Conservation (phyloP, 2,113 vertebrate species). For the Sebastes fasciatus region DNA sequence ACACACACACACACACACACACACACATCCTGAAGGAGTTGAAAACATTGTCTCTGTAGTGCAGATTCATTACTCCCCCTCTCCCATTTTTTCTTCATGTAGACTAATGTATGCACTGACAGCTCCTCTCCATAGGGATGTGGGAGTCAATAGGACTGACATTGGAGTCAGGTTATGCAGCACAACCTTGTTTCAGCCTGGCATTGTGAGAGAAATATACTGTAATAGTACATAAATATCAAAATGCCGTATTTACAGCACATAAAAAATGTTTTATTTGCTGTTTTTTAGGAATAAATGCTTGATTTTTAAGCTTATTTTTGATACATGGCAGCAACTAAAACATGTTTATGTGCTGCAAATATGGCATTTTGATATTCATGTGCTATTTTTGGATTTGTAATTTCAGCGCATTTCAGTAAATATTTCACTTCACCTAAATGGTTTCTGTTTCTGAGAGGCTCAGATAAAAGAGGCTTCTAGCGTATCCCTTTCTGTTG, state of each 20-base stretch:
- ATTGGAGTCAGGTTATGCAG: conserved; percentile 31
- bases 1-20: conserved; percentile 23
- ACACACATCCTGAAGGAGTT: conserved; percentile 43
- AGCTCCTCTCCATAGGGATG: conserved; percentile 36
- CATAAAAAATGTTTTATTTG: too few relatives aligned
- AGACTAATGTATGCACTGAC: conserved; percentile 52
- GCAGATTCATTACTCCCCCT: conserved; percentile 60
- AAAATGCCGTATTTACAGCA: too few relatives aligned
- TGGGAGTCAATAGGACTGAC: conserved; percentile 37
- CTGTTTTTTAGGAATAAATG: background rate
- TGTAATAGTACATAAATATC: background rate
- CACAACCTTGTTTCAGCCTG: conserved; percentile 10
- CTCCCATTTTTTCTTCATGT: conserved; percentile 43
- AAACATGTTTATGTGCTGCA: background rate
- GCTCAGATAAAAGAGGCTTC: background rate
- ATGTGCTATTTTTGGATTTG: conserved; percentile 6
- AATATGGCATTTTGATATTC: background rate
- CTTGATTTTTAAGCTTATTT: background rate
- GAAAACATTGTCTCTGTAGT: conserved; percentile 48
- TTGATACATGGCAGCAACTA: background rate
- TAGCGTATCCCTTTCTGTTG: conserved; percentile 37
- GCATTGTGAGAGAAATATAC: background rate
- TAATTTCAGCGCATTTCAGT: conserved; percentile 7
- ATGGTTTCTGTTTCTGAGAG: conserved; percentile 20
- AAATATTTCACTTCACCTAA: conserved; percentile 13